Percentiles rank a stretch among this genome's conserved stretches.
These are phyloP conservation scores for Philhelius pedissequus DNA, from an alignment of 2,888 invertebrate genomes.

Conservation along the genomic window DNA sequence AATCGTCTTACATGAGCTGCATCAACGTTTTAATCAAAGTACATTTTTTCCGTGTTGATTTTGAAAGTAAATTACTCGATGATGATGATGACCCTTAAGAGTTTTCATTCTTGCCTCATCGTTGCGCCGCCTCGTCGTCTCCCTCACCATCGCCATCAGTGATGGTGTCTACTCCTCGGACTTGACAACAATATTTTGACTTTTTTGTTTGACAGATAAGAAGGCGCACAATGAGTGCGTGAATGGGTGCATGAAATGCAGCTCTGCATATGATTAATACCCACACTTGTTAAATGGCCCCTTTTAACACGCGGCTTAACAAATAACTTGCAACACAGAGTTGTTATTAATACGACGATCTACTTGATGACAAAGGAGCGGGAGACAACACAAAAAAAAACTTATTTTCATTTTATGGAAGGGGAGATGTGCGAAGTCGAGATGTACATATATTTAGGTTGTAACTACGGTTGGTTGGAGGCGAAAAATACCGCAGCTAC, in stretches of 20 bases:
- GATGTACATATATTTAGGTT: neutral
- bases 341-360: constrained; percentile 12
- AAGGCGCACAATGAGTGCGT: neutral
- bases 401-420: neutral
- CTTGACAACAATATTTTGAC: constrained; percentile 56
- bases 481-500: neutral
- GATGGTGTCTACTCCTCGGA: neutral
- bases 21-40: constrained; percentile 2
- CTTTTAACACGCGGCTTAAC: constrained; percentile 49
- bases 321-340: constrained; percentile 33
- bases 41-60: neutral
- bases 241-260: neutral
- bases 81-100: constrained; percentile 56
- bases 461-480: neutral
- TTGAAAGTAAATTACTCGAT: constrained; percentile 51
- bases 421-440: neutral
- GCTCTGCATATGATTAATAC: constrained; percentile 53
- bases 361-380: neutral
- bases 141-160: neutral
- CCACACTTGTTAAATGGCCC: constrained; percentile 61
- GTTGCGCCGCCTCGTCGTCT: neutral
- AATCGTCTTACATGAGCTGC: neutral
- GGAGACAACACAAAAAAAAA: neutral
- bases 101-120: constrained; percentile 7
- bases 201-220: constrained; percentile 64